Evolutionary conservation across 2,797 vertebrate species (phyloP).

Genomic region (Siniperca scherzeri): DNA sequence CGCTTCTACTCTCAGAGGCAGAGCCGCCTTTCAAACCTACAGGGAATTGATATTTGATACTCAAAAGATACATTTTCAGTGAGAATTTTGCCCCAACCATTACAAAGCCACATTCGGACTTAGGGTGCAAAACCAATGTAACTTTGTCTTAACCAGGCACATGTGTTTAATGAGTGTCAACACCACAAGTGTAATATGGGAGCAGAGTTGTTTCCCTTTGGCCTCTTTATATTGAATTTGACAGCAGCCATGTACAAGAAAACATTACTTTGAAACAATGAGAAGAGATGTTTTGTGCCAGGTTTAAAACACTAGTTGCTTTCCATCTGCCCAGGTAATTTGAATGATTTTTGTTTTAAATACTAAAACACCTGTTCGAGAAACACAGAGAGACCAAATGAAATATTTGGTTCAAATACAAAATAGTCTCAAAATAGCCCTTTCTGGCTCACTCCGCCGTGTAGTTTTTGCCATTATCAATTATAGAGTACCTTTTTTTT

Average conservation of each 20-base stretch:
- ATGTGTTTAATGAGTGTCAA: constrained; percentile 6
- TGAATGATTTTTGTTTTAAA: constrained; percentile 8
- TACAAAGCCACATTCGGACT: background rate
- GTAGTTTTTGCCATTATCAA: constrained; percentile 25
- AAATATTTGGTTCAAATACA: constrained; percentile 17
- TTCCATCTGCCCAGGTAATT: constrained; percentile 6
- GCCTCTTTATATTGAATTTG: background rate
- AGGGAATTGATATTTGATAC: background rate
- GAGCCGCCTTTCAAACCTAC: too few species aligned
- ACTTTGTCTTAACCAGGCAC: background rate
- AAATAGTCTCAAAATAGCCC: constrained; percentile 8
- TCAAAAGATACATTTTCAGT: background rate
- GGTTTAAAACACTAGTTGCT: background rate
- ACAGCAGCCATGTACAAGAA: background rate
- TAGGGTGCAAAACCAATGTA: background rate
- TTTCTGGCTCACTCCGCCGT: background rate
- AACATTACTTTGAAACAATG: background rate
- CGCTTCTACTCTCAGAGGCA: background rate
- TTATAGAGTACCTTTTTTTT: constrained; percentile 34
- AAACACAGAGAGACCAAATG: background rate
- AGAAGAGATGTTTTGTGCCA: background rate
- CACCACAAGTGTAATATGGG: background rate
- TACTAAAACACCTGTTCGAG: constrained; percentile 15
- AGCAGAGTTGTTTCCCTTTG: background rate
- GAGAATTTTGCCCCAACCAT: background rate